Base-by-base conservation (phyloP, 2,888 invertebrate species). In the Drepana falcataria region DNA sequence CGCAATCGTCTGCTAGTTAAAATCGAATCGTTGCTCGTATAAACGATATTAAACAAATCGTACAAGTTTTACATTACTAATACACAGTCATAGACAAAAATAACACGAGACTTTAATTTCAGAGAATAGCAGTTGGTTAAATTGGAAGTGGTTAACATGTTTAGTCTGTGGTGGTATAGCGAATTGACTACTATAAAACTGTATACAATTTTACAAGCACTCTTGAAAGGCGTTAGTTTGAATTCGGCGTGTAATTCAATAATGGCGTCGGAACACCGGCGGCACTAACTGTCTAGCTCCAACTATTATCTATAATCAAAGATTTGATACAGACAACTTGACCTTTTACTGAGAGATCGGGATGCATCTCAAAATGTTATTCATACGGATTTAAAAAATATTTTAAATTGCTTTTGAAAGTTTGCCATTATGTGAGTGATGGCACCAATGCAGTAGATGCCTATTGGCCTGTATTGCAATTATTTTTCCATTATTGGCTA, bases 231-330 rank as follows among this genome's bases (percentile, higher is more conserved):
- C 78, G 77, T 81, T 83, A 77, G 75, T 78, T 79, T 66, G 69
- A 76, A 83, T 84, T 77, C 71, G 71, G 81, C 83, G 84, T 88
- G 78, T 83, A 88, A 88, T 88, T 82, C 74, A 85, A 85, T 87
- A 87, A 88, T 83, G 71, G 76, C 73, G 71, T 81, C 78, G 79
- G 81, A 87, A 88, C 82, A 86, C 86, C 87, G 74, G 88, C 88
- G 86, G 88, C 88, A 85, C 79, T 81, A 78, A 78, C 74, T 77
- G 75, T 77, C 77, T 72, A 62, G 71, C 73, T 71, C 67, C 70
- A 70, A 72, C 80, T 60, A 86, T 88, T 85, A 86, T 72, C 73
- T 76, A 72, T 75, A 86, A 88, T 89, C 83, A 83, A 69, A 77
- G 73, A 90, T 89, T 90, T 65, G 87, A 67, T 69, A 81, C 81